Percentiles rank a stretch among this genome's conserved stretches.
Conservation (phyloP, 2,888 invertebrate species). For the Agrochola lota region DNA sequence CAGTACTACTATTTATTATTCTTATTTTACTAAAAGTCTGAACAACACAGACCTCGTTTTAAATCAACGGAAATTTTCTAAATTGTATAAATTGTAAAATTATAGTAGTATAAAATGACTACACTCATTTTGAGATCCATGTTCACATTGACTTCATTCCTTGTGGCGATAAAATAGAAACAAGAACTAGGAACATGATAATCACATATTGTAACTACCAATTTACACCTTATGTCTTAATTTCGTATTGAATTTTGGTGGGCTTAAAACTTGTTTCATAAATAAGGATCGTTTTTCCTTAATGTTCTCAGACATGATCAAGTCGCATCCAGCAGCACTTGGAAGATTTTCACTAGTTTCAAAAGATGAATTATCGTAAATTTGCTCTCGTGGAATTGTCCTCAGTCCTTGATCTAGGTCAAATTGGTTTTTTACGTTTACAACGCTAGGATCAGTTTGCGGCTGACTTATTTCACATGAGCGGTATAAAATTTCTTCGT, state of each 20-base stretch:
- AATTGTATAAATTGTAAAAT: slow-evolving; percentile 52
- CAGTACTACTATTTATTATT: slow-evolving; percentile 30
- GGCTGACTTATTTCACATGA: slow-evolving; percentile 79
- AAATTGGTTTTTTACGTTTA: slow-evolving; percentile 76
- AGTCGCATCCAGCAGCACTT: slow-evolving; percentile 60
- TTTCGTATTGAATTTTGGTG: slow-evolving; percentile 89
- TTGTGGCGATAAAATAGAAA: slow-evolving; percentile 56
- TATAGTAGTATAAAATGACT: slow-evolving; percentile 73
- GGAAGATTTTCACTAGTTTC: slow-evolving; percentile 61
- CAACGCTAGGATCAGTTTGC: slow-evolving; percentile 74
- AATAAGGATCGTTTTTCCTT: slow-evolving; percentile 90
- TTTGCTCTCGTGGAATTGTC: slow-evolving; percentile 64
- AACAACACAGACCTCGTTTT: slow-evolving; percentile 43
- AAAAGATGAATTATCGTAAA: slow-evolving; percentile 66
- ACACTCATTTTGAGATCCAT: slow-evolving; percentile 80
- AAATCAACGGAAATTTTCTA: slow-evolving; percentile 44
- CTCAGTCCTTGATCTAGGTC: slow-evolving; percentile 64
- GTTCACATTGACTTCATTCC: slow-evolving; percentile 74
- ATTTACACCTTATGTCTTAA: slow-evolving; percentile 82
- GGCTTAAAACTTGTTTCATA: slow-evolving; percentile 90
- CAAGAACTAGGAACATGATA: slow-evolving; percentile 64
- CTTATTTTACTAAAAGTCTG: slow-evolving; percentile 33
- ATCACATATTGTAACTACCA: slow-evolving; percentile 46
- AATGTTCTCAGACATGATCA: slow-evolving; percentile 78
- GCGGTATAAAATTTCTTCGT: slow-evolving; percentile 86